A percentile compares a stretch with the other conserved stretches of the same genome.
These are phyloP conservation scores for Anguilla rostrata DNA, from an alignment of 2,113 vertebrate species.

Conservation along the genomic window DNA sequence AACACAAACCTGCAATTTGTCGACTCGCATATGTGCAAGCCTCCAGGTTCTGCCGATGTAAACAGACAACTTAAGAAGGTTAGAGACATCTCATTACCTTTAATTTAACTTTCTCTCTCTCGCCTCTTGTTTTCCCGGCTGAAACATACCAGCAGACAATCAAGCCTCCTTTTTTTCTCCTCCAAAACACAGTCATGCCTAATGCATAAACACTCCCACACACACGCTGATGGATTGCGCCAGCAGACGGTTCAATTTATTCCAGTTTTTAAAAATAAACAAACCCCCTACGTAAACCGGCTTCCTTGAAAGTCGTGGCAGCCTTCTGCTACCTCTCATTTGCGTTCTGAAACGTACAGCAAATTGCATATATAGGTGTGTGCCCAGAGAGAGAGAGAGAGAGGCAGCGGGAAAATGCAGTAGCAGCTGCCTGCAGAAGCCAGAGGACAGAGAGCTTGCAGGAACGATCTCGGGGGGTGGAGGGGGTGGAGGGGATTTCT, in stretches of 20 bases:
- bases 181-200: background rate
- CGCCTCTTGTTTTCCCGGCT: slow-evolving; percentile 11
- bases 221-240: background rate
- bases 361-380: slow-evolving; percentile 1
- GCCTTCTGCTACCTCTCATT: background rate
- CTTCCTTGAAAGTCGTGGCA: background rate
- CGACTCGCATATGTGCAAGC: background rate
- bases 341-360: background rate
- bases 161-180: background rate
- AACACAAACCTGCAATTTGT: background rate
- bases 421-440: background rate
- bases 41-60: background rate
- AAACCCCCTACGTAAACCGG: background rate
- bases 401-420: background rate
- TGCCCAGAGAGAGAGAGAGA: background rate
- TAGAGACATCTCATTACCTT: background rate
- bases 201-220: background rate
- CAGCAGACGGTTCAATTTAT: background rate
- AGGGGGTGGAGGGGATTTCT: background rate
- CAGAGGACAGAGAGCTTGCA: background rate
- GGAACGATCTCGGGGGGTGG: background rate
- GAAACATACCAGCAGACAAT: background rate
- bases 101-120: background rate
- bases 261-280: background rate
- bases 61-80: background rate